Evolutionary conservation across 2,888 invertebrate genomes (phyloP).

Genomic region (Eulithis prunata): DNA sequence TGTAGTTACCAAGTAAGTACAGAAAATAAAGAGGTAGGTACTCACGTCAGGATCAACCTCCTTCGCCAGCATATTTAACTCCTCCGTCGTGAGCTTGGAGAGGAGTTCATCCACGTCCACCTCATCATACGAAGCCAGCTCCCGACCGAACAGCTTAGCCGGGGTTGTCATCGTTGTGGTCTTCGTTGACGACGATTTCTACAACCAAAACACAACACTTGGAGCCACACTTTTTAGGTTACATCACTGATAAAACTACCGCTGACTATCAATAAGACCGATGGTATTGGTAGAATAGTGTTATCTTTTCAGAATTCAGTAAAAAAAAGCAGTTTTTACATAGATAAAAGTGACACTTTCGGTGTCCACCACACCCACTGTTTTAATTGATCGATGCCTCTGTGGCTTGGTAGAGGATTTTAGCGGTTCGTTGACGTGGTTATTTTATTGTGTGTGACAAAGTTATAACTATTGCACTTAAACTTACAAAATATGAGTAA

Average conservation of each 20-base stretch:
- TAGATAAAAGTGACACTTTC: conserved; percentile 55
- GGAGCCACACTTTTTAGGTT: conserved; percentile 38
- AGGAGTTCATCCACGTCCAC: conserved; percentile 98
- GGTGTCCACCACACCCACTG: conserved; percentile 75
- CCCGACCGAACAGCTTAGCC: conserved; percentile 95
- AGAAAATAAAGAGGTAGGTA: conserved; percentile 50
- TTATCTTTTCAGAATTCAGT: conserved; percentile 59
- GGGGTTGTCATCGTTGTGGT: conserved; percentile 96
- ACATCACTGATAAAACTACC: conserved; percentile 17
- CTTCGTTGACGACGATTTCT: conserved; percentile 95
- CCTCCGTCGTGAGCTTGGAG: conserved; percentile 96
- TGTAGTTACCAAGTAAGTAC: too few relatives aligned
- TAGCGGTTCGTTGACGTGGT: not conserved
- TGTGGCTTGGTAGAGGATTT: conserved; percentile 16
- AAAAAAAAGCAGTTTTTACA: conserved; percentile 47
- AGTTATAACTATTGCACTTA: conserved; percentile 2
- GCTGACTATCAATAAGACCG: not conserved
- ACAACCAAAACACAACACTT: conserved; percentile 68
- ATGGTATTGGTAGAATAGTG: conserved; percentile 36
- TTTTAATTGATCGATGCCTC: conserved; percentile 54
- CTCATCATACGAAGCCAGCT: conserved; percentile 95
- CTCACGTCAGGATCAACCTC: conserved; percentile 99
- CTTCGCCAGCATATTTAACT: conserved; percentile 98
- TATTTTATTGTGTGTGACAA: not conserved
- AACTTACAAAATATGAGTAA: conserved; percentile 49